phyloP scores from a whole-genome alignment of 2,113 vertebrate species.

The Tetrax tetrax region DNA sequence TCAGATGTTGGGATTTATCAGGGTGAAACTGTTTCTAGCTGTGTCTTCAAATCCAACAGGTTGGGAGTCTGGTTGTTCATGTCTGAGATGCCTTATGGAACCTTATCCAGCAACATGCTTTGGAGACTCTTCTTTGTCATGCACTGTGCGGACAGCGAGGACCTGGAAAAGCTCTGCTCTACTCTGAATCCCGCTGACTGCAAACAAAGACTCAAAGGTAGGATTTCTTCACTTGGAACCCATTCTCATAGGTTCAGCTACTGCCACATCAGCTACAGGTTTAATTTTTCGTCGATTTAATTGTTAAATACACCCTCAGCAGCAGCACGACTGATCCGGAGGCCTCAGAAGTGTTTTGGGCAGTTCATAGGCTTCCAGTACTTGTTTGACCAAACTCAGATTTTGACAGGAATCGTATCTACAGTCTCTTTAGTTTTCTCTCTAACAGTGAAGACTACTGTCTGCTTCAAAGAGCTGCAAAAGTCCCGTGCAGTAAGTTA shows the following conservation, averaged over 20 bases:
- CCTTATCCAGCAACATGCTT: constrained; percentile 89
- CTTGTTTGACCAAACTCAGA: not conserved
- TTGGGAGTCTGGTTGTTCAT: constrained; percentile 98
- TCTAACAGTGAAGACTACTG: not conserved
- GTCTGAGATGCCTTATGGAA: constrained; percentile 97
- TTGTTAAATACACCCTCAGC: not conserved
- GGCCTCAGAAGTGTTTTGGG: not conserved
- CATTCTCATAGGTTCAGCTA: not conserved
- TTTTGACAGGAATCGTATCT: not conserved
- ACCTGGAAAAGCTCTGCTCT: constrained; percentile 75
- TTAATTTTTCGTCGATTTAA: not conserved
- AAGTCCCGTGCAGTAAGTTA: not conserved
- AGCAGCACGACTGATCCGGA: not conserved
- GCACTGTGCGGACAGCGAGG: constrained; percentile 86
- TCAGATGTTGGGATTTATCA: not conserved
- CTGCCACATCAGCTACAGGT: not conserved
- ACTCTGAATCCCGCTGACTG: constrained; percentile 67
- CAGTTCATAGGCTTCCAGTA: not conserved
- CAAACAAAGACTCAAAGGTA: constrained; percentile 85
- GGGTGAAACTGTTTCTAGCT: not conserved
- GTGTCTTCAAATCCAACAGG: constrained; percentile 68
- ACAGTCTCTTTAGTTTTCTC: not conserved
- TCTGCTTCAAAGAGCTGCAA: not conserved
- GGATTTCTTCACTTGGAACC: not conserved
- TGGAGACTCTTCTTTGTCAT: constrained; percentile 96